phyloP scores from a whole-genome alignment of 2,888 invertebrate genomes.

The Acholoe squamosa region DNA sequence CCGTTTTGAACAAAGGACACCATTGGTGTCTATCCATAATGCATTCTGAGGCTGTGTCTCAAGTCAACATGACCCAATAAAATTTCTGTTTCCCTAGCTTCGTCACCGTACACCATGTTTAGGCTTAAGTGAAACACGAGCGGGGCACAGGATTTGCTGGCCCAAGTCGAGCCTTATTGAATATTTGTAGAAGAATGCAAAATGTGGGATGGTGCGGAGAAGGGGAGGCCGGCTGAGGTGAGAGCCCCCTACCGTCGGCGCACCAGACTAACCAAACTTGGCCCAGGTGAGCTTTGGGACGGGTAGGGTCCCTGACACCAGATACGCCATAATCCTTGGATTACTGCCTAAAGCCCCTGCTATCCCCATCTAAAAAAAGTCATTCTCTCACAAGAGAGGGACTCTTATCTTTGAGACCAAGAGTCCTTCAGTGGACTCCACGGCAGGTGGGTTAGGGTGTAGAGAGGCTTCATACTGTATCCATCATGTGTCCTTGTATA shows the following conservation, averaged over 20 bases:
- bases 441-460: background rate
- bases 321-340: constrained; percentile 15
- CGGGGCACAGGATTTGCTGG: background rate
- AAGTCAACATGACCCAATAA: constrained; percentile 37
- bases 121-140: constrained; percentile 30
- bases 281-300: background rate
- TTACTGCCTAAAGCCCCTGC: background rate
- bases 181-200: constrained; percentile 2
- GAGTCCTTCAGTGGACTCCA: background rate
- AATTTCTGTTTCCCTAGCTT: background rate
- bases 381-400: background rate
- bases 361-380: background rate
- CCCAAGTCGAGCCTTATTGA: background rate
- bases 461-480: no score
- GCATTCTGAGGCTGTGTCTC: background rate
- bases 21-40: background rate
- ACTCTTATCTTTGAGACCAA: background rate
- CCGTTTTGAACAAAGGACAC: background rate
- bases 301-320: constrained; percentile 21
- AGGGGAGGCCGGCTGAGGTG: background rate
- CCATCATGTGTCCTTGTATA: no score
- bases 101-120: constrained; percentile 22
- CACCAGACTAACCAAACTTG: no score
- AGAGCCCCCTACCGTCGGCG: background rate
- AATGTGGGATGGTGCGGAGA: background rate